Conservation (phyloP, 2,888 invertebrate species). For the Catocala sponsa region DNA sequence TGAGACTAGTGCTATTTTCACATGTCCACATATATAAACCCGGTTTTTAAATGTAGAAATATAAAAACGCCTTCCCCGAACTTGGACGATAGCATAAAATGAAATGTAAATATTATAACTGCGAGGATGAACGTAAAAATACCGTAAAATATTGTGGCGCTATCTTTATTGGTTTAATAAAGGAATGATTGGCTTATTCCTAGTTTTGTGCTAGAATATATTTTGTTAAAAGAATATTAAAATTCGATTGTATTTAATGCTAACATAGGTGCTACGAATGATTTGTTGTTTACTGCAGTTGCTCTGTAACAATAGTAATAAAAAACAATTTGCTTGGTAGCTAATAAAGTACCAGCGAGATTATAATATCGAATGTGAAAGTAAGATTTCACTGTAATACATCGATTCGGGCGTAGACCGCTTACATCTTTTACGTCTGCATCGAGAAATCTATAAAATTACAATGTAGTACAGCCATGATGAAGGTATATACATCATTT, state of each 20-base stretch:
- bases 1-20: constrained; percentile 19
- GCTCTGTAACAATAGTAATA: too few relatives aligned
- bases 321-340: too few relatives aligned
- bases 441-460: too few relatives aligned
- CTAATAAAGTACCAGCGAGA: too few relatives aligned
- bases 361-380: too few relatives aligned
- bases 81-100: constrained; percentile 56
- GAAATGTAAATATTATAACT: constrained; percentile 69
- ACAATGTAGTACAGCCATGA: too few relatives aligned
- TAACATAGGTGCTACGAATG: too few relatives aligned
- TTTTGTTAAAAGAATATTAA: constrained; percentile 16
- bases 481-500: not conserved
- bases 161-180: constrained; percentile 66
- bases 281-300: too few relatives aligned
- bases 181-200: constrained; percentile 57
- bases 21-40: constrained; percentile 34
- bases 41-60: constrained; percentile 36
- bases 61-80: constrained; percentile 42
- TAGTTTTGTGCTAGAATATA: constrained; percentile 34
- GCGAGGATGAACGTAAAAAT: constrained; percentile 63
- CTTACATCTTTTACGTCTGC: too few relatives aligned
- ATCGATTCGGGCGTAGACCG: too few relatives aligned
- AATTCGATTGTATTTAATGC: not conserved
- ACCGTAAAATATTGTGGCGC: constrained; percentile 64
- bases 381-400: too few relatives aligned